Percentiles rank a stretch among this genome's conserved stretches.
These are phyloP conservation scores for Apodemia arnacis DNA, from an alignment of 2,888 invertebrate genomes.

Conservation along the genomic window DNA sequence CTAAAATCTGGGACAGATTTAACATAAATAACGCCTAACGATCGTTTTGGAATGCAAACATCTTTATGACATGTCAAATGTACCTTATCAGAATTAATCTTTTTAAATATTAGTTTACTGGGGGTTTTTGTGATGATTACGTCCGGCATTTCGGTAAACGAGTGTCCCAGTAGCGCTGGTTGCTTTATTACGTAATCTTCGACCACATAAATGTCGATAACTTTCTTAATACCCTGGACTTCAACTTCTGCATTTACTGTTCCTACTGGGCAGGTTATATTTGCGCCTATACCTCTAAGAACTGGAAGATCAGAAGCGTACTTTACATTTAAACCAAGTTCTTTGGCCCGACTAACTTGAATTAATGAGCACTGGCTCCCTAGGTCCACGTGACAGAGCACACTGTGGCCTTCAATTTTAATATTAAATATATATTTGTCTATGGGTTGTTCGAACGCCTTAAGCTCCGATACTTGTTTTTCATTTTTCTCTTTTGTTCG, in stretches of 20 bases:
- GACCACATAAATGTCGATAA: neutral
- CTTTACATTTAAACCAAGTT: neutral
- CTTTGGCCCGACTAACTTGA: neutral
- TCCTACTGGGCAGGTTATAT: neutral
- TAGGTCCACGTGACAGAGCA: neutral
- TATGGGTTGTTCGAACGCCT: neutral
- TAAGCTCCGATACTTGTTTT: neutral
- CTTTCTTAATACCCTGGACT: neutral
- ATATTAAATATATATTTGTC: neutral
- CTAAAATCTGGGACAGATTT: neutral
- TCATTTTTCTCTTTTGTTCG: neutral
- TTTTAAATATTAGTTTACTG: neutral
- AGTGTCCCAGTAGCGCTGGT: neutral
- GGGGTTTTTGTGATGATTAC: neutral
- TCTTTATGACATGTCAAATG: neutral
- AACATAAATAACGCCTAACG: neutral
- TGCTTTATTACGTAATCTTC: neutral
- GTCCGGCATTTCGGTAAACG: neutral
- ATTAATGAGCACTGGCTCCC: neutral
- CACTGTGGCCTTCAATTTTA: neutral
- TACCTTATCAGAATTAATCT: neutral
- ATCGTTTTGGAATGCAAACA: neutral
- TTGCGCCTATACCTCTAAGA: neutral
- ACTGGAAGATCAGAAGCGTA: neutral
- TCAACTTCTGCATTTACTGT: neutral